Conservation (phyloP, 2,888 invertebrate genomes). For the Portevinia maculata region DNA sequence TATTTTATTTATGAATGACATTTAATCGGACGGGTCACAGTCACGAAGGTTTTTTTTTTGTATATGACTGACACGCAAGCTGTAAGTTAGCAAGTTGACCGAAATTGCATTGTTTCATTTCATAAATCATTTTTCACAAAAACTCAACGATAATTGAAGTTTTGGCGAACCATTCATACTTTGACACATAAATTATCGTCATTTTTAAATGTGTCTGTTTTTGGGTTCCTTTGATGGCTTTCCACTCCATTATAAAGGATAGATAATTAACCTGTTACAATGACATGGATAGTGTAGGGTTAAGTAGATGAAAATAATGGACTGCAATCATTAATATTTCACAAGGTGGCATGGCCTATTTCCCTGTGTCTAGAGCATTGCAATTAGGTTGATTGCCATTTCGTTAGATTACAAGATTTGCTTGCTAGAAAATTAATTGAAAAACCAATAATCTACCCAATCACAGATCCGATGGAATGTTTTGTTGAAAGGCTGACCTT, state of each 20-base stretch:
- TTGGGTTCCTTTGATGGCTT: constrained; percentile 15
- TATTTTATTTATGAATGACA: constrained; percentile 66
- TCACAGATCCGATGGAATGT: not conserved
- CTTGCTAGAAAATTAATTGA: constrained; percentile 10
- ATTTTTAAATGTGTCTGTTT: not conserved
- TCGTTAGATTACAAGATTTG: constrained; percentile 44
- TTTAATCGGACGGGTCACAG: constrained; percentile 41
- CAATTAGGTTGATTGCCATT: constrained; percentile 70
- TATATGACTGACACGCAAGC: constrained; percentile 32
- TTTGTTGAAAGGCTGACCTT: not conserved
- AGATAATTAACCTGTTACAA: constrained; percentile 66
- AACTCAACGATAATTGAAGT: constrained; percentile 55
- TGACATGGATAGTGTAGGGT: constrained; percentile 52
- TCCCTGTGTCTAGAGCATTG: constrained; percentile 43
- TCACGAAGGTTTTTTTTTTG: constrained; percentile 47
- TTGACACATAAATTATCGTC: not conserved
- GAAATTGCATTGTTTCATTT: constrained; percentile 56
- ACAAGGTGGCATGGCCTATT: constrained; percentile 65
- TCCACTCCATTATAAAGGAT: constrained; percentile 39
- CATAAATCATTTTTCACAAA: constrained; percentile 41
- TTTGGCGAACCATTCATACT: constrained; percentile 29
- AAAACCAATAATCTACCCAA: no score
- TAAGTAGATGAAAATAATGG: constrained; percentile 42
- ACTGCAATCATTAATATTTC: constrained; percentile 66
- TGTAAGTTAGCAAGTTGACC: not conserved